A percentile compares a stretch with the other conserved stretches of the same genome.
These are phyloP conservation scores for Dynastes hyllus DNA, from an alignment of 2,888 invertebrate species.

Conservation along the genomic window DNA sequence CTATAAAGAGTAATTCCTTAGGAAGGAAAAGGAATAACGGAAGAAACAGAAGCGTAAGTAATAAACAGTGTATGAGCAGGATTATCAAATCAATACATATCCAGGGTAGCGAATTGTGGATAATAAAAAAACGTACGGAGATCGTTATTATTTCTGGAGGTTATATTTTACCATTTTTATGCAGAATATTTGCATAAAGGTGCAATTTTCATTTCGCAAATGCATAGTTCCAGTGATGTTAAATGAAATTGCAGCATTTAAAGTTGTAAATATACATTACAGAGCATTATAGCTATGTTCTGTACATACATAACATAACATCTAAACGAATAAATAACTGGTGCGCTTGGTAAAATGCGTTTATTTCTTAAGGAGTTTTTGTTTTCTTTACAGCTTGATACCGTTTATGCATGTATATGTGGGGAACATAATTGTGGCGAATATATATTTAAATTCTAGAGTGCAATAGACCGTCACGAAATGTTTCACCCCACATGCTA, in stretches of 20 bases:
- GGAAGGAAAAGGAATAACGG: too few species aligned
- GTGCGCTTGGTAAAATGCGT: conserved; percentile 7
- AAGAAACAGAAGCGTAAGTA: too few species aligned
- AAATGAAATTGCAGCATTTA: conserved; percentile 15
- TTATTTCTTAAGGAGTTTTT: conserved; percentile 24
- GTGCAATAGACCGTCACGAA: conserved; percentile 55
- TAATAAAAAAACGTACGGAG: neutral
- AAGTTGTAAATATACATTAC: conserved; percentile 32
- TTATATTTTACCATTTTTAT: neutral
- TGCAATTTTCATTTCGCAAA: conserved; percentile 24
- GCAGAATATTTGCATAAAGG: conserved; percentile 14
- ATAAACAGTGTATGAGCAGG: too few species aligned
- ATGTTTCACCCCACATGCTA: conserved; percentile 63
- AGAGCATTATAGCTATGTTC: conserved; percentile 10
- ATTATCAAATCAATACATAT: too few species aligned
- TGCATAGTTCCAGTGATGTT: conserved; percentile 11
- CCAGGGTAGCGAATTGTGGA: too few species aligned
- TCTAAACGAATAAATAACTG: conserved; percentile 8
- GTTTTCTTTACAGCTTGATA: conserved; percentile 33
- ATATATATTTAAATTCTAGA: conserved; percentile 53
- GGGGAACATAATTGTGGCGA: conserved; percentile 52
- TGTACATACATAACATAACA: neutral
- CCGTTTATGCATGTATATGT: conserved; percentile 37
- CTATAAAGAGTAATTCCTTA: too few species aligned
- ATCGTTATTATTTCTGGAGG: neutral